Percentiles rank a stretch among this genome's conserved stretches.
These are phyloP conservation scores for Desoria tigrina DNA, from an alignment of 2,888 invertebrate genomes.

Conservation along the genomic window DNA sequence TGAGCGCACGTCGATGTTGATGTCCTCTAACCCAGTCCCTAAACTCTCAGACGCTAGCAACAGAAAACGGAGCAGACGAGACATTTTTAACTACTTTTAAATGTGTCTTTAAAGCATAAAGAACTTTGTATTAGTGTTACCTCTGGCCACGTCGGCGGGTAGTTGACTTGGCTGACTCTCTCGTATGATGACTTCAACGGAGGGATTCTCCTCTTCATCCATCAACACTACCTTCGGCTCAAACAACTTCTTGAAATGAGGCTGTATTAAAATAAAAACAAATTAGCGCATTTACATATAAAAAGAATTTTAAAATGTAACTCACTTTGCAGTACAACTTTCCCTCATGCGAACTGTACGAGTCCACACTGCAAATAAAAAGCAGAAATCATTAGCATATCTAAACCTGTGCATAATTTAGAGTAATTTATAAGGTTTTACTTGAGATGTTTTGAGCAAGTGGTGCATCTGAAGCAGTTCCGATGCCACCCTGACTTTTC, in stretches of 20 bases:
- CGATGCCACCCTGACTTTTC: constrained; percentile 90
- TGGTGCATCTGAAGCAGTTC: constrained; percentile 89
- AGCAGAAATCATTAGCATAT: too few relatives aligned
- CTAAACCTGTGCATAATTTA: too few relatives aligned
- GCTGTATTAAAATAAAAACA: constrained; percentile 55
- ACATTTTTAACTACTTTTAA: too few relatives aligned
- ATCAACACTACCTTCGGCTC: constrained; percentile 84
- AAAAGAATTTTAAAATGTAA: neutral
- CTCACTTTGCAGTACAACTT: constrained; percentile 75
- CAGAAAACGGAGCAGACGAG: too few relatives aligned
- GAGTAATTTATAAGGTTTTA: too few relatives aligned
- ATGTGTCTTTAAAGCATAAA: constrained; percentile 13
- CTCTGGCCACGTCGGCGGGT: constrained; percentile 89
- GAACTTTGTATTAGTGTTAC: constrained; percentile 59
- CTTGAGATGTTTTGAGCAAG: constrained; percentile 91
- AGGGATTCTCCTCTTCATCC: constrained; percentile 57
- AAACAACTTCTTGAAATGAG: constrained; percentile 89
- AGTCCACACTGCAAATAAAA: constrained; percentile 73
- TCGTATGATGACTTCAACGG: constrained; percentile 71
- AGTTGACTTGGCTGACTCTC: constrained; percentile 87
- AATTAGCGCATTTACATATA: too few relatives aligned
- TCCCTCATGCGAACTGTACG: constrained; percentile 88
- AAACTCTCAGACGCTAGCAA: constrained; percentile 79
- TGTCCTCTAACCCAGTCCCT: constrained; percentile 78
- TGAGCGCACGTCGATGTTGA: constrained; percentile 79